These are phyloP conservation scores for Phortica magna DNA, from an alignment of 2,888 invertebrate species.

Conservation along the genomic window DNA sequence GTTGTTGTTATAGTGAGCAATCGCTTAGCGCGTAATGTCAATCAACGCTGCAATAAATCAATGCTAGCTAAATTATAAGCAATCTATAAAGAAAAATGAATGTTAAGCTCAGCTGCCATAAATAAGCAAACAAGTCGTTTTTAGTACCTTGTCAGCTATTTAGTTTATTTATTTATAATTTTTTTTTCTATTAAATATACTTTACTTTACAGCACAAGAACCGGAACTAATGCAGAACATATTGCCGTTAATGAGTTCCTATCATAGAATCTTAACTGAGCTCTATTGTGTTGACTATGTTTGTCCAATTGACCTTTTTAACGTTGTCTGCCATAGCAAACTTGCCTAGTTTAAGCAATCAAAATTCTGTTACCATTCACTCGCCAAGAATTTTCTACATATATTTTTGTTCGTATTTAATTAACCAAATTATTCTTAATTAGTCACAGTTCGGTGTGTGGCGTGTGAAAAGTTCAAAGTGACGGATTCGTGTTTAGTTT, in stretches of 20 bases:
- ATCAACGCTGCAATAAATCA: conserved; percentile 31
- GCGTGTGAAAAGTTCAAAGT: conserved; percentile 21
- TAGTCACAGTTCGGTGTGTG: conserved; percentile 7
- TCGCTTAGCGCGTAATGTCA: conserved; percentile 14
- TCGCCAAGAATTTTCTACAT: background rate
- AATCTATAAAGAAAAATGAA: background rate
- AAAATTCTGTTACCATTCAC: background rate
- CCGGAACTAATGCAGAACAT: conserved; percentile 14
- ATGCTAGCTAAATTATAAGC: background rate
- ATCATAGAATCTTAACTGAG: background rate
- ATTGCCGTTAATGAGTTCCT: background rate
- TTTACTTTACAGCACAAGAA: conserved; percentile 3
- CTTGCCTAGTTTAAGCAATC: too few species aligned
- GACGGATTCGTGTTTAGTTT: background rate
- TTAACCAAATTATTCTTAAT: conserved; percentile 15
- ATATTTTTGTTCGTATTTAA: background rate
- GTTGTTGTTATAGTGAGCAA: conserved; percentile 2
- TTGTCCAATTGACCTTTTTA: background rate
- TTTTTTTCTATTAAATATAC: background rate
- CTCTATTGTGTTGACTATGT: background rate
- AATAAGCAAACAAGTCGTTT: background rate
- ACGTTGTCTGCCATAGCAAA: background rate
- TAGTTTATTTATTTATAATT: background rate
- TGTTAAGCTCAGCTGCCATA: conserved; percentile 5
- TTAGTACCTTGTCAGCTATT: conserved; percentile 20